Evolutionary conservation across 1,140 invertebrate genomes (phyloP), one percentile per base, ranked within the genome.

Genomic region (Drosophila serrata): DNA sequence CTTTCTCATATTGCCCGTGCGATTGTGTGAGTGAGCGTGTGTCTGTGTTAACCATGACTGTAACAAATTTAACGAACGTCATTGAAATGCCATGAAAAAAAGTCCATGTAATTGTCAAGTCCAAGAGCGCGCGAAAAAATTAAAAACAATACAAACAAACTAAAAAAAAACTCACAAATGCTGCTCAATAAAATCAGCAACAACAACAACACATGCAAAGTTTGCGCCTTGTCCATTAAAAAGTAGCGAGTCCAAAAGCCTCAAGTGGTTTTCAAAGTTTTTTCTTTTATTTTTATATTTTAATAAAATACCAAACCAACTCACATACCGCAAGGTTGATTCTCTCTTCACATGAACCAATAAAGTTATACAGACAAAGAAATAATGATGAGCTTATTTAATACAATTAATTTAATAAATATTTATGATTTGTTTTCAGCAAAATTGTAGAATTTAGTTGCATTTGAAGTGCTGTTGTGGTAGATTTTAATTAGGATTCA

Each of bases 31-130:
- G 48, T 53, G 39, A 40, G 55, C 60, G 42, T 53, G 60, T 74
- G 48, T 87, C 40, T 73, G 67, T 87, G 76, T 88, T 88, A 88
- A 43, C 85, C 84, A 84, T 88, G 85, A 88, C 85, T 88, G 85
- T 85, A 88, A 88, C 85, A 85, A 88, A 90, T 88, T 88, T 85
- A 90, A 90, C 81, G 75, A 90, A 90, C 81, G 86, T 90, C 85
- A 90, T 90, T 90, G 85, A 90, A 90, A 90, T 74, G 70, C 58
- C 63, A 79, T 62, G 72, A 69, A 63, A 81, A 69, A 70, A 85
- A 84, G 82, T 82, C 85, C 86, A 73, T 90, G 85, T 90, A 90
- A 90, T 90, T 90, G 85, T 90, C 85, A 90, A 90, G 85, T 90
- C 85, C 85, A 90, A 90, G 85, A 90, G 85, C 85, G 84, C 85